A percentile compares a stretch with the other conserved stretches of the same genome.
Evolutionary conservation across 2,888 invertebrate species (phyloP).

Genomic region (Aethes cnicana): DNA sequence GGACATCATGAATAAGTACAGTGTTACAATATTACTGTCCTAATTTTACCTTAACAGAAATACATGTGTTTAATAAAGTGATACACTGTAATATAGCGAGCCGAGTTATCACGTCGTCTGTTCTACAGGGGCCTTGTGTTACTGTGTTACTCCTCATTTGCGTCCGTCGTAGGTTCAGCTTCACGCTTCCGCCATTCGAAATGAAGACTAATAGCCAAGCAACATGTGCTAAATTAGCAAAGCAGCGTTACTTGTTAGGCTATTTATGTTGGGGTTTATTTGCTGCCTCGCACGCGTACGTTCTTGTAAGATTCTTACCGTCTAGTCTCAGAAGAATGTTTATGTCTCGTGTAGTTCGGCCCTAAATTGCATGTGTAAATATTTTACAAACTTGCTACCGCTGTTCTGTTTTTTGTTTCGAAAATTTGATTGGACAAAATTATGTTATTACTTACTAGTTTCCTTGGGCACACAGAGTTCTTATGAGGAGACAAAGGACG

Average conservation of each 20-base stretch:
- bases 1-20: not conserved
- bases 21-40: not conserved
- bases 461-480: too few species aligned
- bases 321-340: slow-evolving; percentile 30
- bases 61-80: slow-evolving; percentile 24
- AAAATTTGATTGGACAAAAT: not conserved
- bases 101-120: slow-evolving; percentile 42
- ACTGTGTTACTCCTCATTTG: slow-evolving; percentile 66
- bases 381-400: slow-evolving; percentile 4
- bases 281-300: slow-evolving; percentile 50
- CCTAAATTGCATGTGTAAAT: slow-evolving; percentile 1
- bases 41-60: slow-evolving; percentile 8
- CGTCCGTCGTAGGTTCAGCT: slow-evolving; percentile 69
- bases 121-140: too few species aligned
- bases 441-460: too few species aligned
- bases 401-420: not conserved
- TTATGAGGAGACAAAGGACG: too few species aligned
- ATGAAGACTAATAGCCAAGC: slow-evolving; percentile 63
- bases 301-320: slow-evolving; percentile 47
- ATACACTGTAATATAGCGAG: slow-evolving; percentile 35
- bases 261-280: slow-evolving; percentile 65
- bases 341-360: slow-evolving; percentile 30
- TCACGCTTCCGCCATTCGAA: slow-evolving; percentile 57
- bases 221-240: slow-evolving; percentile 61
- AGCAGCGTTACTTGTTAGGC: slow-evolving; percentile 54